Conservation (phyloP, 1,140 invertebrate species). For the Planococcus citri region DNA sequence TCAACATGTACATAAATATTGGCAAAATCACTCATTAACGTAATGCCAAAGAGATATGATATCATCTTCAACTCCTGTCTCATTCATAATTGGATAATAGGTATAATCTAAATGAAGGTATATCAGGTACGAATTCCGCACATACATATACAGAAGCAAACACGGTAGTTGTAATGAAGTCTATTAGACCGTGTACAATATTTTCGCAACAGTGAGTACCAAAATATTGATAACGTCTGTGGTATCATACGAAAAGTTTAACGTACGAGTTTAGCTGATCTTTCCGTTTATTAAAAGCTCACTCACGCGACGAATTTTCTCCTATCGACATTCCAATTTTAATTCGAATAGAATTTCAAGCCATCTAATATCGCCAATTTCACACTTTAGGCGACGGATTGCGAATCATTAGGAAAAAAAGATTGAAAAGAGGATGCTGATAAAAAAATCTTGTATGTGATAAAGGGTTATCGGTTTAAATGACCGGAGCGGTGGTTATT, state of each 20-base stretch:
- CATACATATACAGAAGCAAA: neutral
- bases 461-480: neutral
- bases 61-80: neutral
- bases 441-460: neutral
- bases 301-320: too few species aligned
- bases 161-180: neutral
- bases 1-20: too few species aligned
- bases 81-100: neutral
- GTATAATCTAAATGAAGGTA: neutral
- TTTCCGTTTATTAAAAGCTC: too few species aligned
- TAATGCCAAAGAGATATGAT: neutral
- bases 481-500: neutral
- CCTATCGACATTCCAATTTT: too few species aligned
- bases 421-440: neutral
- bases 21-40: too few species aligned
- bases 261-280: too few species aligned
- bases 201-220: neutral
- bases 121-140: neutral
- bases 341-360: too few species aligned
- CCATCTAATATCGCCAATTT: too few species aligned
- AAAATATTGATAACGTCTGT: neutral
- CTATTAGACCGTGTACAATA: neutral
- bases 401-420: neutral
- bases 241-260: too few species aligned
- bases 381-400: neutral